These are phyloP conservation scores for Corvus hawaiiensis DNA, from an alignment of 2,113 vertebrate genomes.

Conservation along the genomic window DNA sequence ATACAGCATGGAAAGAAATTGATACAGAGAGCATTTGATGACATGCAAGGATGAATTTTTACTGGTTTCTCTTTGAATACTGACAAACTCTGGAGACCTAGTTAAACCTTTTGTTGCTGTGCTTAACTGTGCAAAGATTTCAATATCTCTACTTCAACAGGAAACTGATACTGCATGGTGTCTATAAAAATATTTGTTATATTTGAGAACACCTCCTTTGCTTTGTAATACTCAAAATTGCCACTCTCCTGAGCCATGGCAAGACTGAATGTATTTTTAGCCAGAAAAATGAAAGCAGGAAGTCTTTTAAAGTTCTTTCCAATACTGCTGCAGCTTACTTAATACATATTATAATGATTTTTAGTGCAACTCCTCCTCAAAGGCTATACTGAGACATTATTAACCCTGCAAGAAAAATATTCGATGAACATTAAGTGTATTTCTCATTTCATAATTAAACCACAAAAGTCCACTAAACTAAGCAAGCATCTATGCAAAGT, in stretches of 20 bases:
- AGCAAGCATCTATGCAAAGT: not conserved
- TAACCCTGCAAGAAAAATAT: not conserved
- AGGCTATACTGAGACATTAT: not conserved
- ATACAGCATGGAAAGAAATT: not conserved
- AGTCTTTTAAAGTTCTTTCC: not conserved
- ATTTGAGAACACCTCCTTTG: not conserved
- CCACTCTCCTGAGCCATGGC: not conserved
- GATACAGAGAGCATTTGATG: not conserved
- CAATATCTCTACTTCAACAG: not conserved
- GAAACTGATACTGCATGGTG: not conserved
- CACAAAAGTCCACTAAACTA: not conserved
- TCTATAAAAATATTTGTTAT: not conserved
- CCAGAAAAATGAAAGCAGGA: not conserved
- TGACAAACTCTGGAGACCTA: not conserved
- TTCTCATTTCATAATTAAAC: not conserved
- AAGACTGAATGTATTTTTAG: not conserved
- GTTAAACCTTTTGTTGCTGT: not conserved
- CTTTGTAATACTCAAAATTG: not conserved
- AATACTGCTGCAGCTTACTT: not conserved
- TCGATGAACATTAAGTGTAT: not conserved
- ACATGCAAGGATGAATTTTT: not conserved
- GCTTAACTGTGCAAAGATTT: not conserved
- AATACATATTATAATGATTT: not conserved
- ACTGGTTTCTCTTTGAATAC: not conserved
- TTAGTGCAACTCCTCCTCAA: not conserved